phyloP scores from a whole-genome alignment of 2,113 vertebrate species.

The Bungarus multicinctus region DNA sequence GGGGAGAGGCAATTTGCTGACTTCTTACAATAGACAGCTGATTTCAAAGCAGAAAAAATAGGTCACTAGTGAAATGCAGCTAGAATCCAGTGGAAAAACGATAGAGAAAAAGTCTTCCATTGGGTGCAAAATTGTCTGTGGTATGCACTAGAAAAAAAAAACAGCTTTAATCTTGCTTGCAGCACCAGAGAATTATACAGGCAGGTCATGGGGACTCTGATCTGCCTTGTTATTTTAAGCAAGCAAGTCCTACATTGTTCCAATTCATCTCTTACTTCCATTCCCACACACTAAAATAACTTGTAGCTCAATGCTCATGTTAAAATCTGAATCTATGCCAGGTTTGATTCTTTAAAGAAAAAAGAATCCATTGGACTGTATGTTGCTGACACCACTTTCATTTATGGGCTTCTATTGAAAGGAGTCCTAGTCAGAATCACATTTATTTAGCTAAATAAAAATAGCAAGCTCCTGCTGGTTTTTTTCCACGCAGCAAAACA shows the following conservation, averaged over 20 bases:
- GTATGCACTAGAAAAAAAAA: conserved; percentile 51
- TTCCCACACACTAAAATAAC: conserved; percentile 47
- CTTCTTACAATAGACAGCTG: conserved; percentile 60
- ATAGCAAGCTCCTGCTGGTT: conserved; percentile 1
- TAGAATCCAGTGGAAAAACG: conserved; percentile 54
- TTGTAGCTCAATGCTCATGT: conserved; percentile 41
- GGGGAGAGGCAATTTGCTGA: conserved; percentile 61
- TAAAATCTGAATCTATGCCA: conserved; percentile 39
- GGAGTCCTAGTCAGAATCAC: conserved; percentile 1
- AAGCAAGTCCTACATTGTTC: conserved; percentile 51
- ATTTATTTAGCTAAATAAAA: conserved; percentile 36
- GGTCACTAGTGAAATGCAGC: conserved; percentile 70
- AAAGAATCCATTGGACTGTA: conserved; percentile 22
- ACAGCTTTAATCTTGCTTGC: conserved; percentile 58
- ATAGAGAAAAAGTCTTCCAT: conserved; percentile 49
- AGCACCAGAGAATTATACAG: conserved; percentile 27
- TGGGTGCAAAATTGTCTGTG: conserved; percentile 48
- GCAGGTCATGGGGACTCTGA: conserved; percentile 26
- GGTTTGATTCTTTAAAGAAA: conserved; percentile 38
- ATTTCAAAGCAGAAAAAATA: conserved; percentile 67
- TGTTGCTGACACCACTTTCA: conserved; percentile 35
- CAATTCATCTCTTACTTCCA: conserved; percentile 26
- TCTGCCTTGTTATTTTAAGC: conserved; percentile 48
- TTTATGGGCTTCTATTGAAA: conserved; percentile 42
- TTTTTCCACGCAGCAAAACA: neutral